Base-by-base conservation (phyloP, 1,140 invertebrate genomes). In the Maniola jurtina region DNA sequence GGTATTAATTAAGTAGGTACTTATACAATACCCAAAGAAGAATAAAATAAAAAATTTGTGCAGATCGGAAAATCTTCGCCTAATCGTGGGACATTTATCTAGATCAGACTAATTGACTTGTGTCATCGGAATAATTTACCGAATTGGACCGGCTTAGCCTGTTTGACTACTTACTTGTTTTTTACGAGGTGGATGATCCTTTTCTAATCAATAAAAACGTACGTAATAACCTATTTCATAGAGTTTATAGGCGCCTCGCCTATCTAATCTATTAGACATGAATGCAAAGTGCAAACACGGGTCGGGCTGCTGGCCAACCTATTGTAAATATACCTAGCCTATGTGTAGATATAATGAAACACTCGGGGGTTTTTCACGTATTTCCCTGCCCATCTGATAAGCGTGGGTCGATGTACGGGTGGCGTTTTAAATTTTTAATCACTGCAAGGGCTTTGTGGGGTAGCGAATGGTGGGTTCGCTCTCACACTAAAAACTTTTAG, bases 351-450 rank as follows among this genome's bases (percentile, higher is more conserved):
- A 15, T 15, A 16, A 38, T 38, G 36, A 40, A 57, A 57, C 2
- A 4, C 35, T 8, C 3, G 55, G 34, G 55, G 55, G 13, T 57
- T 36, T 57, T 15, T 34, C 35, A 13, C 16, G 25, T 55, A n/a
- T 34, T 57, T 57, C 33, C 55, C 13, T 57, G 34, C 55, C 55
- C 55, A 57, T 57, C 55, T 38, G 55, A 57, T 57, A 57, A 57
- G 34, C 16, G 13, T 38, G 35, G 55, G 34, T 38, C 55, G 55
- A 57, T 38, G 55, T 38, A 14, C 55, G 36, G 55, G 35, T 15
- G 16, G 55, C n/a, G 52, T 40, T 57, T 57, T 57, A 57, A 57
- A 57, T 57, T 57, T 57, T 57, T 57, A 57, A 57, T 38, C 33
- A 40, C 34, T 57, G 35, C 55, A 57, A 38, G 35, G 55, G 35